Evolutionary conservation across 2,113 vertebrate genomes (phyloP).

Genomic region (Odocoileus hemionus): DNA sequence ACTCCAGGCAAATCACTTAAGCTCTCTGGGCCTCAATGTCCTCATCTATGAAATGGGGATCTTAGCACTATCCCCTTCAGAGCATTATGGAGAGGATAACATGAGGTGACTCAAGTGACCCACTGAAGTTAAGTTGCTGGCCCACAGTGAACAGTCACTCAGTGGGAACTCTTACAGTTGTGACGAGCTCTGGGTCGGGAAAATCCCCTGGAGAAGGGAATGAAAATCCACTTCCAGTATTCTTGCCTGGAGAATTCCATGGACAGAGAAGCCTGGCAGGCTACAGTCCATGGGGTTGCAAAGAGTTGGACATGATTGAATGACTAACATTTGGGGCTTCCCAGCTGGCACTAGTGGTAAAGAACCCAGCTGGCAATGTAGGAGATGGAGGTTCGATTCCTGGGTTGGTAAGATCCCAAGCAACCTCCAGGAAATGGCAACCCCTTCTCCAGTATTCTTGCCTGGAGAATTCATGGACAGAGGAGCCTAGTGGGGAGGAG

Average conservation of each 20-base stretch:
- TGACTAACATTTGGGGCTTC: neutral
- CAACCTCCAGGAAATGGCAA: neutral
- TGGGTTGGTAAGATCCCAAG: neutral
- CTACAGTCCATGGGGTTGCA: neutral
- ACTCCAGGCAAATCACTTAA: neutral
- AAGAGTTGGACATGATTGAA: neutral
- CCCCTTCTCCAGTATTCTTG: neutral
- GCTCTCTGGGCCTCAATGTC: neutral
- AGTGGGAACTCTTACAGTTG: neutral
- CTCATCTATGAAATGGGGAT: neutral
- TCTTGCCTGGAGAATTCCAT: neutral
- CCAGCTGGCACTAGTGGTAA: neutral
- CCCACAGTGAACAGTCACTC: neutral
- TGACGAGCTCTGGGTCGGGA: neutral
- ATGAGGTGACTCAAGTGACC: neutral
- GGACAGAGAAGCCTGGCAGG: neutral
- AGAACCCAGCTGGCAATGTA: neutral
- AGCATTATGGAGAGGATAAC: neutral
- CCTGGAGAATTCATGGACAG: neutral
- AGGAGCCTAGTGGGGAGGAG: neutral
- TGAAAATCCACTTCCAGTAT: neutral
- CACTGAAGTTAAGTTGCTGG: neutral
- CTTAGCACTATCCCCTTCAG: neutral
- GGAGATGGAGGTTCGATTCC: neutral
- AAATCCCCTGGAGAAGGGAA: neutral